Base-by-base conservation (phyloP, 2,888 invertebrate species). In the Bimastos eiseni region DNA sequence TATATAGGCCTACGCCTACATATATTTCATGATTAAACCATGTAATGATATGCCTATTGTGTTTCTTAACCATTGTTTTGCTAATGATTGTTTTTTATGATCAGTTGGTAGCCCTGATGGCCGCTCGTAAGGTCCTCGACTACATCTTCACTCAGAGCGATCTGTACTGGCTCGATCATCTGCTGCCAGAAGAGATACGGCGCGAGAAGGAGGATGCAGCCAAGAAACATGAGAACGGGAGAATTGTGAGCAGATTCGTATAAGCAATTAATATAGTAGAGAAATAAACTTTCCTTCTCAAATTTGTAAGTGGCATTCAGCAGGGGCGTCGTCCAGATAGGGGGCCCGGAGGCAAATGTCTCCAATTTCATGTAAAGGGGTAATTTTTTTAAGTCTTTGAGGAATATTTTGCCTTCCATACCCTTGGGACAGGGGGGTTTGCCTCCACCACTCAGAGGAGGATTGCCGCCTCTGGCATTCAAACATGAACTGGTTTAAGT, bases 141-240 rank as follows among this genome's bases (percentile, higher is more conserved):
- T 94, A 92, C 91, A 83, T 94, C 88, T 95, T 95, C 92, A 94
- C 94, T 8, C 95, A 95, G 92, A 92, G 92, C n/a, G 95, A 95
- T 90, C 92, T 95, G 83, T 94, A 93, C 92, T 95, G 94, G 94
- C 92, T 95, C 89, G 95, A 95, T 92, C 95, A 95, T 92, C 93
- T 95, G 83, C 94, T 95, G 93, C 95, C 95, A 0, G 94, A 95
- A 89, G 92, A 93, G 17, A 93, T 93, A 91, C 93, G 93, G 55
- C 91, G 94, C 84, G 93, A 93, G 90, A 94, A 94, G 90, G 94
- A 95, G 89, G 95, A 95, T 90, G 86, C 86, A 34, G 24, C 36
- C 5, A 36, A 37, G 86, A 86, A 33, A 86, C 34, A 36, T 24
- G 86, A 36, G 36, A 37, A 34, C 86, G 86, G 86, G 8, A 86